These are phyloP conservation scores for Heliconius hortense DNA, from an alignment of 2,888 invertebrate genomes.

Conservation along the genomic window DNA sequence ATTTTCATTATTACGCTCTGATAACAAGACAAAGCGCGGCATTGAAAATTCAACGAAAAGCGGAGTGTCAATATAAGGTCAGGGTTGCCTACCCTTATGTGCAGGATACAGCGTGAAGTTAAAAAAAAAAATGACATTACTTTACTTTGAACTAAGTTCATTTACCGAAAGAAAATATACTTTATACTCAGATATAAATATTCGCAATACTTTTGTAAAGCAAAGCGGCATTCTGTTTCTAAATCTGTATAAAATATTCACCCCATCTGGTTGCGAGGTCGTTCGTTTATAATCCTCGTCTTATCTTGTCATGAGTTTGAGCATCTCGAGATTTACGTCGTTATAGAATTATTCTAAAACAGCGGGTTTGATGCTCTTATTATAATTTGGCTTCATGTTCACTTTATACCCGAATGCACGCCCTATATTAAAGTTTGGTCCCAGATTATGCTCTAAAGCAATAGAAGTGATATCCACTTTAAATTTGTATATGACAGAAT, in stretches of 20 bases:
- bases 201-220: background rate
- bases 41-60: background rate
- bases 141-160: background rate
- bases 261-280: slow-evolving; percentile 31
- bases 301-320: slow-evolving; percentile 27
- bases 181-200: background rate
- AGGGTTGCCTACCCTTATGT: no score
- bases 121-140: background rate
- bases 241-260: slow-evolving; percentile 30
- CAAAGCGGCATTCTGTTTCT: slow-evolving; percentile 9
- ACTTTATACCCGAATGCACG: background rate
- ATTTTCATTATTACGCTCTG: background rate
- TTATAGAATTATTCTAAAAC: slow-evolving; percentile 22
- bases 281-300: slow-evolving; percentile 30
- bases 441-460: background rate
- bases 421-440: background rate
- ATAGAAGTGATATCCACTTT: background rate
- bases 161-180: background rate
- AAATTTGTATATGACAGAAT: background rate
- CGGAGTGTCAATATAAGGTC: no score
- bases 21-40: background rate
- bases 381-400: slow-evolving; percentile 1
- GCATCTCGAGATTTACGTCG: slow-evolving; percentile 27
- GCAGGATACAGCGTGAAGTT: background rate
- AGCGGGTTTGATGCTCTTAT: slow-evolving; percentile 12